Evolutionary conservation across 2,888 invertebrate species (phyloP).

Genomic region (Patella depressa): DNA sequence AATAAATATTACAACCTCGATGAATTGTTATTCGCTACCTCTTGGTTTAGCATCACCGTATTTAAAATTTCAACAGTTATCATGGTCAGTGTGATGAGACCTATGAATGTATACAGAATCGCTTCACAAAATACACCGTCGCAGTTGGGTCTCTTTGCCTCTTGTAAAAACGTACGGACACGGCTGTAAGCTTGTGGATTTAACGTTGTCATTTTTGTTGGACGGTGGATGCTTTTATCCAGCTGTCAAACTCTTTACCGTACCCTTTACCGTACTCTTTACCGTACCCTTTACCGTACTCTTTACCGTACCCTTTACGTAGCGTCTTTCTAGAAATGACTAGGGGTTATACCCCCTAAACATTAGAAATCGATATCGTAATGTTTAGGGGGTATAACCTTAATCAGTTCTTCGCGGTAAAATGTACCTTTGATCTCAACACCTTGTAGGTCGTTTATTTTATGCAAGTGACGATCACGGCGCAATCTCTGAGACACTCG

Average conservation of each 20-base stretch:
- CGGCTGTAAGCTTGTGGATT: no score
- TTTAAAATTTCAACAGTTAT: no score
- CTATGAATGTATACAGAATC: no score
- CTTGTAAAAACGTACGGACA: no score
- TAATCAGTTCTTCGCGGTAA: neutral
- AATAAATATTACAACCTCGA: no score
- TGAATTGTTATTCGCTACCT: no score
- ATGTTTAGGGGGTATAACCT: neutral
- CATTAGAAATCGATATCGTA: conserved; percentile 10
- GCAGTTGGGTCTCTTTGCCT: no score
- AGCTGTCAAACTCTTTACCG: neutral
- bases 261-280: neutral
- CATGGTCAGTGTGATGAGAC: no score
- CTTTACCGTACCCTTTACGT: neutral
- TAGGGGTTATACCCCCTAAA: no score
- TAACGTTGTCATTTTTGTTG: neutral
- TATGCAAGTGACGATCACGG: neutral
- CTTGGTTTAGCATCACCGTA: no score
- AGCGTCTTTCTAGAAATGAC: neutral
- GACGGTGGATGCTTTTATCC: neutral
- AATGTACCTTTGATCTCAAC: neutral
- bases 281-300: no score
- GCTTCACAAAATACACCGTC: no score
- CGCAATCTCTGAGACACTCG: neutral
- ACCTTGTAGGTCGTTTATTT: neutral